Percentiles rank a stretch among this genome's conserved stretches.
Evolutionary conservation across 1,140 invertebrate genomes (phyloP).

Genomic region (Asbolus verrucosus): DNA sequence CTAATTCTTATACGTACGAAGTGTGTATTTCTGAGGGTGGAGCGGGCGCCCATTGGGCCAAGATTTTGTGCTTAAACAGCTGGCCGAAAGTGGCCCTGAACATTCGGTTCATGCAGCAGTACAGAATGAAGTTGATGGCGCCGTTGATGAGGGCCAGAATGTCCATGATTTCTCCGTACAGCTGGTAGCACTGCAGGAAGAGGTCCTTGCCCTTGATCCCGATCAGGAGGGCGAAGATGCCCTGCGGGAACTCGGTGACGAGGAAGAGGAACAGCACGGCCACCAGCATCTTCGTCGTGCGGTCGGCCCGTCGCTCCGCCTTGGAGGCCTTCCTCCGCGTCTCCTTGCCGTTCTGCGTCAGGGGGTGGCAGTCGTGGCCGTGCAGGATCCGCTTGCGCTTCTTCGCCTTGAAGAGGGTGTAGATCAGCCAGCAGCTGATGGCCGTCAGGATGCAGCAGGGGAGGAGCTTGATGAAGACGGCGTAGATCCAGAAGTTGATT

Average conservation of each 20-base stretch:
- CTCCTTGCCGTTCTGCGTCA: constrained; percentile 52
- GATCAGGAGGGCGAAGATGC: constrained; percentile 79
- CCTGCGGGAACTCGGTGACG: constrained; percentile 88
- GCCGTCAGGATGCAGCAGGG: constrained; percentile 87
- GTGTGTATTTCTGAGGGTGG: constrained; percentile 66
- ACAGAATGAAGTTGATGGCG: constrained; percentile 93
- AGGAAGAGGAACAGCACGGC: constrained; percentile 89
- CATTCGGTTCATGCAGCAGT: constrained; percentile 94
- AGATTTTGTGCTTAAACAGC: constrained; percentile 71
- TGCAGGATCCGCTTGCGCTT: constrained; percentile 75
- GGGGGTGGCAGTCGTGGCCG: constrained; percentile 71
- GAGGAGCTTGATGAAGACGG: constrained; percentile 85
- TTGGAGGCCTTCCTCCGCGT: constrained; percentile 66
- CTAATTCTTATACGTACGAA: constrained; percentile 70
- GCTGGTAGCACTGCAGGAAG: constrained; percentile 79
- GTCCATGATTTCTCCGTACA: constrained; percentile 92
- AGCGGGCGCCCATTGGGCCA: constrained; percentile 61
- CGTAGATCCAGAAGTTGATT: constrained; percentile 90
- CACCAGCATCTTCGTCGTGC: constrained; percentile 91
- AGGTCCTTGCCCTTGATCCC: constrained; percentile 80
- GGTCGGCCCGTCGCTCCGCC: constrained; percentile 79
- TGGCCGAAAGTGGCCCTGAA: constrained; percentile 89
- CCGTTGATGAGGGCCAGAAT: constrained; percentile 91
- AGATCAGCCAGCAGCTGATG: constrained; percentile 84
- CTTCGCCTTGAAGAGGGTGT: constrained; percentile 78